A percentile compares a stretch with the other conserved stretches of the same genome.
These are phyloP conservation scores for Athrips mouffetella DNA, from an alignment of 2,888 invertebrate genomes.

Conservation along the genomic window DNA sequence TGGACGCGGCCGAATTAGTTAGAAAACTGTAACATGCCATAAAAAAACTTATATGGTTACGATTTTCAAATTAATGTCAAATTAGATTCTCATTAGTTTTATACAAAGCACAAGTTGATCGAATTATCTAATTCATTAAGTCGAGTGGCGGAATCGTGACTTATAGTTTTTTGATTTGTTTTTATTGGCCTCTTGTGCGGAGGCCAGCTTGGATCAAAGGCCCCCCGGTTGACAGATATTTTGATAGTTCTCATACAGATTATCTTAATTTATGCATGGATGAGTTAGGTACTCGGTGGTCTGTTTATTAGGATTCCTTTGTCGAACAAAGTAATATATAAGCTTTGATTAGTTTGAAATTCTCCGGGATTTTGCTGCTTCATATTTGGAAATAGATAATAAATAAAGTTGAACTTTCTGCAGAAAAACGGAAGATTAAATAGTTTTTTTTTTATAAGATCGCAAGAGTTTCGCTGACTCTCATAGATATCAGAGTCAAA, in stretches of 20 bases:
- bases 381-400: no score
- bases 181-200: conserved; percentile 23
- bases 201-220: conserved; percentile 53
- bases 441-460: no score
- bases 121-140: conserved; percentile 36
- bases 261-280: conserved; percentile 69
- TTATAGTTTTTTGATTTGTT: conserved; percentile 30
- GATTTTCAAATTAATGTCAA: conserved; percentile 29
- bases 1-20: conserved; percentile 12
- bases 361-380: no score
- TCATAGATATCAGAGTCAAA: no score
- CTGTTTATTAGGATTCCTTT: no score
- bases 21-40: conserved; percentile 21
- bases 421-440: no score
- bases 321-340: no score
- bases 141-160: conserved; percentile 39
- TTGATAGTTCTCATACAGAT: conserved; percentile 63
- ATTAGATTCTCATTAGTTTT: conserved; percentile 39
- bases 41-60: conserved; percentile 3
- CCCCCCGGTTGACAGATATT: conserved; percentile 69
- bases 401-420: no score
- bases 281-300: conserved; percentile 64
- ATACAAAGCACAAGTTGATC: conserved; percentile 29
- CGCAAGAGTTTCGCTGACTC: no score
- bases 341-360: no score